Conservation (phyloP, 2,888 invertebrate genomes). For the Biston stratarius region DNA sequence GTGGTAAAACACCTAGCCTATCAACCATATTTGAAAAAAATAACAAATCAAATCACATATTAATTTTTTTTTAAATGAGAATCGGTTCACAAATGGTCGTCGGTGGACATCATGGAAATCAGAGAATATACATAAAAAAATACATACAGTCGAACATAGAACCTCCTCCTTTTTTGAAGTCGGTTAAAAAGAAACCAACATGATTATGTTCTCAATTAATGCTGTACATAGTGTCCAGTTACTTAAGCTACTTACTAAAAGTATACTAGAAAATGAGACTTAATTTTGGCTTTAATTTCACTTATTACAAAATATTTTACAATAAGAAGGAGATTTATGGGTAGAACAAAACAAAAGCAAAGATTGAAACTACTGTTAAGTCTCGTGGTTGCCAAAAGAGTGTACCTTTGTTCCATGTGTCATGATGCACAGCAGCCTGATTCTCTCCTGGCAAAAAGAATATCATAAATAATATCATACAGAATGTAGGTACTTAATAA, state of each 20-base stretch:
- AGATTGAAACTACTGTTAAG: constrained; percentile 61
- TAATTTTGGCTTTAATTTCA: neutral
- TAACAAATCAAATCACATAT: no score
- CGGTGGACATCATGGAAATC: no score
- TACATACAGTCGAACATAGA: no score
- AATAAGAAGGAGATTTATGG: constrained; percentile 54
- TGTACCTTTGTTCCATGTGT: constrained; percentile 86
- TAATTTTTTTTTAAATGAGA: no score
- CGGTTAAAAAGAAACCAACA: neutral
- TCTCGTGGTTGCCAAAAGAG: constrained; percentile 72
- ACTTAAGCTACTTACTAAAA: neutral
- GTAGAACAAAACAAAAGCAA: constrained; percentile 62
- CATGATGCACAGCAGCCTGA: constrained; percentile 88
- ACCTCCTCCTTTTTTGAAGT: no score
- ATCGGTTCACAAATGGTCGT: no score
- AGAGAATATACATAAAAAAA: no score
- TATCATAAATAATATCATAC: neutral
- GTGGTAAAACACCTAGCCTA: no score
- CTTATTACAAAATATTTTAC: constrained; percentile 11
- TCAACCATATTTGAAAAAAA: no score
- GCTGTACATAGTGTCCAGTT: neutral
- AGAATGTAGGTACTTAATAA: neutral
- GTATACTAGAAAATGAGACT: neutral
- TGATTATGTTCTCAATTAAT: neutral
- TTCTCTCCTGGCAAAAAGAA: constrained; percentile 82